Percentiles rank a stretch among this genome's conserved stretches.
These are phyloP conservation scores for Orbicella faveolata DNA, from an alignment of 64 coral and sea anemone genomes.

Conservation along the genomic window DNA sequence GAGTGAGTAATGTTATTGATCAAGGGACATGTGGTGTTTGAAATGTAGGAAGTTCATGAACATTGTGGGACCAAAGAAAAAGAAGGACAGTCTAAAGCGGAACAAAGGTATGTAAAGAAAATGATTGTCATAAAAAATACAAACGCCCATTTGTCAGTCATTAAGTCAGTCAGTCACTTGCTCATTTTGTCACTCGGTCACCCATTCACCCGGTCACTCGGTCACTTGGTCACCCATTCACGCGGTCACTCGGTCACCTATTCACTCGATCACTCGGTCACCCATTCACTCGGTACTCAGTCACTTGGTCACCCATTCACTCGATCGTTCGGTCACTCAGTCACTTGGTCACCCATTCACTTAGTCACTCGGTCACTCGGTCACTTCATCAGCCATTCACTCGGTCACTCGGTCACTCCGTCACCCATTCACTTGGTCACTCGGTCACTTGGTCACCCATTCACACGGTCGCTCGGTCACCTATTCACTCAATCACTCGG, in stretches of 20 bases:
- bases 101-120: not conserved
- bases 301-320: not conserved
- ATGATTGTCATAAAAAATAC: not conserved
- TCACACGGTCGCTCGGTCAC: not conserved
- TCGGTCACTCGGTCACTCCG: not conserved
- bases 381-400: not conserved
- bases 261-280: not conserved
- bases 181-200: not conserved
- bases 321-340: not conserved
- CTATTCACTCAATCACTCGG: not conserved
- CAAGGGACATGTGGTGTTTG: not conserved
- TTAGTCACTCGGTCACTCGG: not conserved
- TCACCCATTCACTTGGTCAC: not conserved
- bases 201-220: not conserved
- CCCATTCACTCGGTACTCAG: not conserved
- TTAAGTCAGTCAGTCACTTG: not conserved
- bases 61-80: conserved; percentile 67
- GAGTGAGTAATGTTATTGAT: not conserved
- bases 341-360: not conserved
- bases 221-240: not conserved
- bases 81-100: conserved; percentile 30
- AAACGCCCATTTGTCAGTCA: not conserved
- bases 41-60: conserved; percentile 57
- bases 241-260: not conserved
- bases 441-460: not conserved